Evolutionary conservation across 37 sponge, comb jelly and placozoan species (phyloP).

Genomic region (Hormiphora californensis): DNA sequence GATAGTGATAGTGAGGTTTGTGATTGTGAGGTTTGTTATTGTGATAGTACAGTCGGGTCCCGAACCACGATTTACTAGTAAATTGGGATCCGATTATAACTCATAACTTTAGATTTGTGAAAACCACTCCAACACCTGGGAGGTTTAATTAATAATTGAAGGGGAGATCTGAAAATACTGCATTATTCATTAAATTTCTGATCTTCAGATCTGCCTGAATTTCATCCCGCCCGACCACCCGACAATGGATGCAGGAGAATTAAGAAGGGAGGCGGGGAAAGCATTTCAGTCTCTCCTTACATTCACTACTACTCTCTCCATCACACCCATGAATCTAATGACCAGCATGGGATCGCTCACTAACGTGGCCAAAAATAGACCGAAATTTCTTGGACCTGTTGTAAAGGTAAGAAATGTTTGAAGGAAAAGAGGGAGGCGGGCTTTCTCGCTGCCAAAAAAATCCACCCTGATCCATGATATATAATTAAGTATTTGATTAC

Average conservation of each 20-base stretch:
- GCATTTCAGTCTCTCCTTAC: slow-evolving; percentile 26
- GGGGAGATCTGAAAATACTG: no score
- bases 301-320: slow-evolving; percentile 7
- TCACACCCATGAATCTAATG: slow-evolving; percentile 67
- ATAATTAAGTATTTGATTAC: no score
- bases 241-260: background rate
- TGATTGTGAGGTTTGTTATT: no score
- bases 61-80: no score
- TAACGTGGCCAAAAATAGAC: slow-evolving; percentile 69
- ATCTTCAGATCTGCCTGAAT: slow-evolving; percentile 15
- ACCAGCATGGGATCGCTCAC: slow-evolving; percentile 69
- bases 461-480: no score
- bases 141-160: background rate
- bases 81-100: background rate
- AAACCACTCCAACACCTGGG: background rate
- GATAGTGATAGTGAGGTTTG: no score
- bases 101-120: background rate
- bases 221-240: slow-evolving; percentile 11
- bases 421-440: no score
- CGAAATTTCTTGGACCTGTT: slow-evolving; percentile 26
- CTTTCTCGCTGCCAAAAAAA: no score
- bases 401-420: slow-evolving; percentile 13
- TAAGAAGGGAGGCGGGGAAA: background rate
- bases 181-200: no score
- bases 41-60: no score